Evolutionary conservation across 2,113 vertebrate species (phyloP).

Genomic region (Catharus bicknelli): DNA sequence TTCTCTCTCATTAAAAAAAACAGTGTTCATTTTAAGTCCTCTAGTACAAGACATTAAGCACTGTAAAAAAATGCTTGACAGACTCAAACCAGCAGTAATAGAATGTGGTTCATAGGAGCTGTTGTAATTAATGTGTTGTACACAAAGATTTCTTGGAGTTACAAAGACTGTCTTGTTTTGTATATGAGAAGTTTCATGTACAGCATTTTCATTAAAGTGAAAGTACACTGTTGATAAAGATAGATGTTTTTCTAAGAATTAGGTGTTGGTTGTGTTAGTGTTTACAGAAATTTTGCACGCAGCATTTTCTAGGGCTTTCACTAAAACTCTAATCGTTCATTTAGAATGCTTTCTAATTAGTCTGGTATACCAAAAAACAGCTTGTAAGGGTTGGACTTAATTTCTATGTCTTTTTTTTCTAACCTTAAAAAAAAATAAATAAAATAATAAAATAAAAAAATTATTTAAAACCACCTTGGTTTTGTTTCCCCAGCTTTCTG

Average conservation of each 20-base stretch:
- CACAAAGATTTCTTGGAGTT: not conserved
- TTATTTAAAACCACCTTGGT: not conserved
- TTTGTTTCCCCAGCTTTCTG: not conserved
- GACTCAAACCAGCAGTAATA: not conserved
- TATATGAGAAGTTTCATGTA: not conserved
- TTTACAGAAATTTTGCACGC: not conserved
- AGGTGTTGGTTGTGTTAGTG: slow-evolving; percentile 39
- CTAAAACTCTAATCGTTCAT: rapidly evolving
- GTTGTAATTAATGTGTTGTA: not conserved
- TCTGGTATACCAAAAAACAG: not conserved
- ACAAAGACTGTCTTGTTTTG: not conserved
- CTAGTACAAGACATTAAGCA: not conserved
- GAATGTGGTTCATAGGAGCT: not conserved
- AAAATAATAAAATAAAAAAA: too few relatives aligned
- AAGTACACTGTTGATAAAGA: slow-evolving; percentile 10
- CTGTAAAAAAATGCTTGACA: not conserved
- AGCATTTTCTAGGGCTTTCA: not conserved
- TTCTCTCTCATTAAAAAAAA: not conserved
- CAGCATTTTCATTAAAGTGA: not conserved
- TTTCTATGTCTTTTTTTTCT: not conserved
- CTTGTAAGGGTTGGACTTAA: not conserved
- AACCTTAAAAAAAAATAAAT: not conserved
- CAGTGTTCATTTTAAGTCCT: not conserved
- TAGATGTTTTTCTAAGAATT: slow-evolving; percentile 42
- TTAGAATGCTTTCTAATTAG: not conserved